phyloP scores from a whole-genome alignment of 2,888 invertebrate genomes.

The Hermaeophaga mercurialis region DNA sequence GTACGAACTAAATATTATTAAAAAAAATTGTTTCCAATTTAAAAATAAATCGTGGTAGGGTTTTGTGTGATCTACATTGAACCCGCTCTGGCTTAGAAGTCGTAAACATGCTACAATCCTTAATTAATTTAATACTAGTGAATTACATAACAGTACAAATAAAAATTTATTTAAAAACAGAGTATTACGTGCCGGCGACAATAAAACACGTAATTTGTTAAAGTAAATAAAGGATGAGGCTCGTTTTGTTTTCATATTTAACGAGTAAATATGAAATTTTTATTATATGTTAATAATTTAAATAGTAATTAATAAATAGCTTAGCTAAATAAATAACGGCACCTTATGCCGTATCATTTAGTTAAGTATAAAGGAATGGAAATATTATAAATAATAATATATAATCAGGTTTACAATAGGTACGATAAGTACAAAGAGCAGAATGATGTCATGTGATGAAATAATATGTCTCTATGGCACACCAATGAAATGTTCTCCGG shows the following conservation, averaged over 20 bases:
- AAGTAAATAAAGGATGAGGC: constrained; percentile 38
- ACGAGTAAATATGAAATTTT: constrained; percentile 34
- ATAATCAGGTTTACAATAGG: constrained; percentile 10
- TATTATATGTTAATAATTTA: constrained; percentile 41
- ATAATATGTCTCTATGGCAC: background rate
- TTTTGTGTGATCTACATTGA: background rate
- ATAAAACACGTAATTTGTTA: constrained; percentile 35
- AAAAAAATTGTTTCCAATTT: too few relatives aligned
- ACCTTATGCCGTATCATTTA: constrained; percentile 31
- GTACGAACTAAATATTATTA: too few relatives aligned
- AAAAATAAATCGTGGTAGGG: background rate
- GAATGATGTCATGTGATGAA: background rate
- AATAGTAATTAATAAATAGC: constrained; percentile 37
- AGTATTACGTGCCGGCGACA: constrained; percentile 27
- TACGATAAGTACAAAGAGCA: background rate
- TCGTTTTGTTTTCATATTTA: constrained; percentile 36
- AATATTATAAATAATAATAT: constrained; percentile 28
- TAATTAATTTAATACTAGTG: constrained; percentile 33
- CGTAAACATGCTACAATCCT: constrained; percentile 13
- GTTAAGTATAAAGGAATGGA: constrained; percentile 23
- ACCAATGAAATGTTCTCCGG: too few relatives aligned
- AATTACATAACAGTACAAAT: constrained; percentile 33
- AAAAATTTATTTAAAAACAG: constrained; percentile 36
- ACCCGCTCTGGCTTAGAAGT: background rate
- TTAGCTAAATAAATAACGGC: constrained; percentile 35